These are phyloP conservation scores for Thymelicus acteon DNA, from an alignment of 2,888 invertebrate species.

Conservation along the genomic window DNA sequence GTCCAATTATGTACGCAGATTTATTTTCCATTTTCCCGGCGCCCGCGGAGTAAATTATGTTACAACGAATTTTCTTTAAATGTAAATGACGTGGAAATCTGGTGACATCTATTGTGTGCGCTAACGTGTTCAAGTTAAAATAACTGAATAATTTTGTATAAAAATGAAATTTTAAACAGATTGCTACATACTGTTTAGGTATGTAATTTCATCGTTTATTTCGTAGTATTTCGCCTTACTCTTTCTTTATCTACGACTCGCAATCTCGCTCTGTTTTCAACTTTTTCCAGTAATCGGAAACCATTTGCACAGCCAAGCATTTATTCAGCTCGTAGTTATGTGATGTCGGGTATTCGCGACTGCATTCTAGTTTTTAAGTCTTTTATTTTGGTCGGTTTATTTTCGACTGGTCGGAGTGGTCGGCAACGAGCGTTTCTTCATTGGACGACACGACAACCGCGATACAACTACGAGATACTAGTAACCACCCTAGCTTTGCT, in stretches of 20 bases:
- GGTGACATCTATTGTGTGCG: neutral
- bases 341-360: conserved; percentile 21
- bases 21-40: conserved; percentile 12
- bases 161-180: too few relatives aligned
- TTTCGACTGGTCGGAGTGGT: conserved; percentile 30
- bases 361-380: conserved; percentile 29
- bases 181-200: neutral
- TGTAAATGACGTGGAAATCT: neutral
- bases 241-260: neutral
- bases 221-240: neutral
- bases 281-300: conserved; percentile 7
- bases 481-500: too few relatives aligned
- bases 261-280: neutral
- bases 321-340: conserved; percentile 7
- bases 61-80: conserved; percentile 7
- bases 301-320: conserved; percentile 18
- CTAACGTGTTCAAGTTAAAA: neutral
- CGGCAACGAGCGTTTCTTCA: too few relatives aligned
- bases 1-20: conserved; percentile 20
- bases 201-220: neutral
- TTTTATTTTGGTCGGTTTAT: conserved; percentile 41
- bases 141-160: neutral
- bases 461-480: too few relatives aligned
- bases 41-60: neutral
- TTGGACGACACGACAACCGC: too few relatives aligned